These are phyloP conservation scores for Lytechinus variegatus DNA, from an alignment of 35 echinoderm and acorn worm genomes.

Conservation along the genomic window DNA sequence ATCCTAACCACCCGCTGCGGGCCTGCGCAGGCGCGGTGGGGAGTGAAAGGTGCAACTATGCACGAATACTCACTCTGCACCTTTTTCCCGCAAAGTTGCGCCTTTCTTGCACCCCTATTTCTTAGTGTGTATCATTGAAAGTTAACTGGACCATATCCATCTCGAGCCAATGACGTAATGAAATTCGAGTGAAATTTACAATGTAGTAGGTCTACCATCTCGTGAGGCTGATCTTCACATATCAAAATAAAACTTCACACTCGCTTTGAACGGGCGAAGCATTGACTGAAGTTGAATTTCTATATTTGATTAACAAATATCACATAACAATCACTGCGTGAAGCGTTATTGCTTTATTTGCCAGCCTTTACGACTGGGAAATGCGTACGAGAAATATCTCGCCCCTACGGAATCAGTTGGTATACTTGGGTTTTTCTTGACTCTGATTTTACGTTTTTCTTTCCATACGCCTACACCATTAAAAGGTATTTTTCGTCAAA, in stretches of 20 bases:
- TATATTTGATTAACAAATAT: background rate
- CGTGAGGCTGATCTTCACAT: too few relatives aligned
- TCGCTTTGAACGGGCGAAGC: too few relatives aligned
- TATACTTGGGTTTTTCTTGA: background rate
- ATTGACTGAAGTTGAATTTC: background rate
- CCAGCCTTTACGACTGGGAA: background rate
- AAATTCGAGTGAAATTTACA: too few relatives aligned
- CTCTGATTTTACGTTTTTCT: too few relatives aligned
- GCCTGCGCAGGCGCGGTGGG: too few relatives aligned
- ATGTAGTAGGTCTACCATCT: background rate
- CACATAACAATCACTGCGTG: background rate
- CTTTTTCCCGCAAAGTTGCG: too few relatives aligned
- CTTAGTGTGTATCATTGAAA: too few relatives aligned
- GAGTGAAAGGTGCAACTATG: too few relatives aligned
- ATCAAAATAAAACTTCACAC: background rate
- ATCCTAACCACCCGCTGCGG: too few relatives aligned
- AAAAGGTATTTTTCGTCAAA: background rate
- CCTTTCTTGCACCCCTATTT: too few relatives aligned
- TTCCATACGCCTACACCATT: background rate
- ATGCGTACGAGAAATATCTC: background rate
- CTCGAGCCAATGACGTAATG: background rate
- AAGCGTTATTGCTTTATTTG: background rate
- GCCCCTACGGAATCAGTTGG: background rate
- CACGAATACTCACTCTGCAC: too few relatives aligned
- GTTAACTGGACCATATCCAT: too few relatives aligned